These are phyloP conservation scores for Desmodus rotundus DNA, from an alignment of 2,113 vertebrate species.

Conservation along the genomic window DNA sequence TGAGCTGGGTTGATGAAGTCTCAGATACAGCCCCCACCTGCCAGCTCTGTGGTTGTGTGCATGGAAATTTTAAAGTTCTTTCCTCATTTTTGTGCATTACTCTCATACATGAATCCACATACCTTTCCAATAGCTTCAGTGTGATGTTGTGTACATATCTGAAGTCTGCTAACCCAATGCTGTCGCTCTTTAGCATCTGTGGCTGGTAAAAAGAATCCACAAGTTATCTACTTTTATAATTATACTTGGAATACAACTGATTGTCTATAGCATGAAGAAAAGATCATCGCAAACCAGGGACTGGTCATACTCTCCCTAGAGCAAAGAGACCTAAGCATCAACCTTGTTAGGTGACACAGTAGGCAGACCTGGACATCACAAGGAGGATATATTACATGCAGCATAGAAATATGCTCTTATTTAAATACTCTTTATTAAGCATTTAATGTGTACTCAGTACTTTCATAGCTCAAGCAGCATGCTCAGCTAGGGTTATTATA, in stretches of 20 bases:
- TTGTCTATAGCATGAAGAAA: not conserved
- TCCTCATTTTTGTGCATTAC: not conserved
- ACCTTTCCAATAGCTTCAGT: slow-evolving; percentile 99
- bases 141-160: slow-evolving; percentile 98
- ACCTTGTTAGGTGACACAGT: not conserved
- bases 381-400: not conserved
- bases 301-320: not conserved
- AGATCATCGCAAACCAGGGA: not conserved
- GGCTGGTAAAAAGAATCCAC: slow-evolving; percentile 80
- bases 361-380: not conserved
- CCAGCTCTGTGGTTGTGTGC: no score
- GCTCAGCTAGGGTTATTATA: not conserved
- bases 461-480: not conserved
- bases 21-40: no score
- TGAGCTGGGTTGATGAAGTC: no score
- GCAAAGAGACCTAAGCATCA: not conserved
- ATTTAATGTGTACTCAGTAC: not conserved
- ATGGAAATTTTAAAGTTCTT: not conserved
- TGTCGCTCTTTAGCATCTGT: slow-evolving; percentile 97
- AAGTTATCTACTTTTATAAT: slow-evolving; percentile 9
- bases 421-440: not conserved
- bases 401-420: not conserved
- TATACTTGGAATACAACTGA: not conserved
- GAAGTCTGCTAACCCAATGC: slow-evolving; percentile 98
- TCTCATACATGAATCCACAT: slow-evolving; percentile 12